Percentiles rank a stretch among this genome's conserved stretches.
Evolutionary conservation across 2,888 invertebrate genomes (phyloP).

Genomic region (Drosophila gaucha): DNA sequence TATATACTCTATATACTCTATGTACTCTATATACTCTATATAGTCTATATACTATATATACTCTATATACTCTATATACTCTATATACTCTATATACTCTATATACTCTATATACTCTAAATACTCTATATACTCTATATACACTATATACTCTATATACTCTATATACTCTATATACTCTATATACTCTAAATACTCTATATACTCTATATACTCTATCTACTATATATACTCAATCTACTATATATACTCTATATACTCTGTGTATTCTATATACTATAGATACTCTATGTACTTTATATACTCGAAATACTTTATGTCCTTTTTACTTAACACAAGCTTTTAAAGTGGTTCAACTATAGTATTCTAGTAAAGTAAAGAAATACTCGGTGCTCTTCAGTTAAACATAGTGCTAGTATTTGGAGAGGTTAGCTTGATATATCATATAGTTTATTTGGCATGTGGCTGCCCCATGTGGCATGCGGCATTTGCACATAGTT

Average conservation of each 20-base stretch:
- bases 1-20: neutral
- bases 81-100: neutral
- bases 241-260: neutral
- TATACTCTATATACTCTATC: neutral
- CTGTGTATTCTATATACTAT: neutral
- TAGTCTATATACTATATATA: neutral
- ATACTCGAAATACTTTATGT: too few species aligned
- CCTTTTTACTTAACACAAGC: too few species aligned
- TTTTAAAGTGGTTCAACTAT: too few species aligned
- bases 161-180: neutral
- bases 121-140: neutral
- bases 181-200: neutral
- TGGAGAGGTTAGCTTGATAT: neutral
- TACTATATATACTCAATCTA: neutral
- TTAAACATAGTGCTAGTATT: neutral
- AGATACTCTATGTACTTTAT: too few species aligned
- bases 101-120: neutral
- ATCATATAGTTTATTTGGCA: neutral
- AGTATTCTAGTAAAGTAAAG: too few species aligned
- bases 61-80: neutral
- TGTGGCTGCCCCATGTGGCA: slow-evolving; percentile 2
- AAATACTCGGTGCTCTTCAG: too few species aligned
- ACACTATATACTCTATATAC: neutral
- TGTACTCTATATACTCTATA: neutral
- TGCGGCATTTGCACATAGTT: slow-evolving; percentile 16